Base-by-base conservation (phyloP, 2,113 vertebrate genomes). In the Pimephales promelas region DNA sequence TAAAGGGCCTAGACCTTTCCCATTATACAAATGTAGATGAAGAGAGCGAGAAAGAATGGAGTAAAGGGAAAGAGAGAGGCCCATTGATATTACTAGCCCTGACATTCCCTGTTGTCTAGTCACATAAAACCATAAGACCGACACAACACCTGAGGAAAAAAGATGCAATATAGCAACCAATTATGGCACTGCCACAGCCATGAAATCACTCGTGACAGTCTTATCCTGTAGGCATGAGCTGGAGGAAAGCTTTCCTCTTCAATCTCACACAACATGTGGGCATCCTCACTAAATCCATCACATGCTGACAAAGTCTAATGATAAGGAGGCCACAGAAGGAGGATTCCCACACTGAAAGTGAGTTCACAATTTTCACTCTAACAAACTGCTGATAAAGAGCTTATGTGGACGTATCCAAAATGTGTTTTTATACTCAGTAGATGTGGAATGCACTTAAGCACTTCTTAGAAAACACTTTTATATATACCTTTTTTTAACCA, bases 81-180 rank as follows among this genome's bases (percentile, higher is more conserved):
- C 70, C 31, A 9, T 0, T 74, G 57, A 74, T 47, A 24, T 31
- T 45, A 76, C 36, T 52, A 28, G 45, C 57, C 57, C 71, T 18
- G 72, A 52, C 40, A 56, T 16, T 54, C 31, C 0, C 31, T 54
- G 64, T 81, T 70, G 62, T 81, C 28, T 54, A 31, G 45, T 81
- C 64, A 40, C 79, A 81, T 47, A 43, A 80, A 80, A 66, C 59
- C 61, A 52, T 49, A 66, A 47, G 61, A 49, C 7, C 26, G 26
- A 80, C 78, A 80, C 47, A 64, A 66, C 43, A 80, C 78, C 61
- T 66, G 78, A 80, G 79, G 64, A 81, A 68, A 57, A 80, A 16
- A 54, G 28, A 81, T 56, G 64, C 47, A 68, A 81, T n/a, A 68
- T n/a, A 68, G 45, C 47, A 68, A 54, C 54, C 81, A 83, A 62